Base-by-base conservation (phyloP, 2,113 vertebrate species). In the Okapia johnstoni region DNA sequence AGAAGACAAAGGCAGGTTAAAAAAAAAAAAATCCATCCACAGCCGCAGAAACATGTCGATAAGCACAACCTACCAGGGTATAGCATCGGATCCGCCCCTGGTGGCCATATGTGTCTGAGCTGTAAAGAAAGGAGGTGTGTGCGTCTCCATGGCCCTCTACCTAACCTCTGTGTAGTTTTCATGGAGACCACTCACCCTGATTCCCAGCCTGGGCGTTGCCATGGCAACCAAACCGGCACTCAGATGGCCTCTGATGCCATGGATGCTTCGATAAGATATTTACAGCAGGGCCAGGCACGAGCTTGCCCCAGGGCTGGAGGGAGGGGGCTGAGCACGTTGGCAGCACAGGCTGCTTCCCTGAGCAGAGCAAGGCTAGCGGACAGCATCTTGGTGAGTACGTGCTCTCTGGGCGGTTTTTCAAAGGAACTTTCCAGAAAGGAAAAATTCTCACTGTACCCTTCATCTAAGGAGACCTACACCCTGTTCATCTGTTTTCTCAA, bases 71-170 rank as follows among this genome's bases (percentile, higher is more conserved):
- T 9, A 1, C 28, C 33, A 1, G 23, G 10, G 58, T 6, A 12
- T 0, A 26, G 36, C 12, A 81, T 2, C 0, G 0, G 52, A 28
- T 11, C 14, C 19, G 0, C 12, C 5, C 30, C 43, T 0, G 0
- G 16, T 23, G 23, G 26, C 2, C n/a, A 9, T 0, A 11, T 10
- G 33, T 3, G 17, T 33, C 26, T n/a, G 54, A 54, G 36, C 48
- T 9, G 84, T 40, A 46, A 28, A 73, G 63, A n/a, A 33, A 60
- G 86, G 5, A 15, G 9, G 7, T 4, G n/a, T 12, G 17, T 36
- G 33, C 33, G 17, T 52, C n/a, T 55, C 33, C 17, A 8, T 10
- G 4, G 23, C 28, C 21, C 0, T 12, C 25, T 17, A 7, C 19
- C 52, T 46, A 4, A 48, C 85, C 85, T 90, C 52, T 15, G 0